Percentiles rank a stretch among this genome's conserved stretches.
These are phyloP conservation scores for Helarctos malayanus DNA, from an alignment of 2,797 vertebrate species.

Conservation along the genomic window DNA sequence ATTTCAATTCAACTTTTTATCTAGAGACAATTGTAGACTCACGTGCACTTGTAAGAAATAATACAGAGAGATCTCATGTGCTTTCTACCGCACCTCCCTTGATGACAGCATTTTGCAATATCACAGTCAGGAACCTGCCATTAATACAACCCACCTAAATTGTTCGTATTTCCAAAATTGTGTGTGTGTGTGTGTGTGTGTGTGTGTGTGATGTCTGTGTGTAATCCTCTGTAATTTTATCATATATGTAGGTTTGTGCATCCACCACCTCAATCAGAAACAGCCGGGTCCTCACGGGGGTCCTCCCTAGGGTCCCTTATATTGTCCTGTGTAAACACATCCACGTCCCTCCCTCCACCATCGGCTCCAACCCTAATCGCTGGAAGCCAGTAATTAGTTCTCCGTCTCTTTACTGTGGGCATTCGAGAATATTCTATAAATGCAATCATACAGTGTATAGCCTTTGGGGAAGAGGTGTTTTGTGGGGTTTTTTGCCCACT, in stretches of 20 bases:
- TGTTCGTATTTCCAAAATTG: background rate
- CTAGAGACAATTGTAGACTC: background rate
- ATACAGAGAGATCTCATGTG: background rate
- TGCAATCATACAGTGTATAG: background rate
- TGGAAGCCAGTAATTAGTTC: background rate
- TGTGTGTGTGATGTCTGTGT: background rate
- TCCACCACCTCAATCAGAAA: background rate
- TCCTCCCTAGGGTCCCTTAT: background rate
- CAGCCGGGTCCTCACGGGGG: background rate
- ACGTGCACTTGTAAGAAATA: background rate
- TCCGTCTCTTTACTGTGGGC: background rate
- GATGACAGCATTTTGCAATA: background rate
- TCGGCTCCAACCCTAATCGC: background rate
- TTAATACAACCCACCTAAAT: background rate
- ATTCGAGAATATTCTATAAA: background rate
- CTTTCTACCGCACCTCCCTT: background rate
- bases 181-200: background rate
- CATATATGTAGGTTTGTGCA: background rate
- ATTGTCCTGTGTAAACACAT: background rate
- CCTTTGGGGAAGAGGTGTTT: background rate
- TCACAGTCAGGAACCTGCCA: background rate
- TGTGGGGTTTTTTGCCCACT: background rate
- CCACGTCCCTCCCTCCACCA: background rate
- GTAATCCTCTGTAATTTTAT: conserved; percentile 4
- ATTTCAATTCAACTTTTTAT: background rate